Percentiles rank a stretch among this genome's conserved stretches.
Conservation (phyloP, 2,113 vertebrate genomes). For the Ptilorrhoa leucosticta region DNA sequence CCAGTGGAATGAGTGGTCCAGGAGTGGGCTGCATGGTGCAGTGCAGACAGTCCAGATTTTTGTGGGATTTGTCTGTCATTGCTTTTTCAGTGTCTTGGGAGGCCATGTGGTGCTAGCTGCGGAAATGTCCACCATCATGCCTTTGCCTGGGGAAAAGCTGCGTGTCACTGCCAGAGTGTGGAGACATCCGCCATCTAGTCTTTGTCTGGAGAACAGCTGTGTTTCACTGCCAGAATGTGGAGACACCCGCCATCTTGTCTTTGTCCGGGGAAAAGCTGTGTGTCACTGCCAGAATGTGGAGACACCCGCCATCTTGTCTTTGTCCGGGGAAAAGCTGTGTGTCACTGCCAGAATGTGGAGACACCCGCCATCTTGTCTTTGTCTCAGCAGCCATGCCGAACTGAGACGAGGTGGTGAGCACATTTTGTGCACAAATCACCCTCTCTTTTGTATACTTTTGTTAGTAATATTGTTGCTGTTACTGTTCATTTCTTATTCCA, state of each 20-base stretch:
- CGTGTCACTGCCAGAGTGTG: not conserved
- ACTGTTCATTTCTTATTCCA: not conserved
- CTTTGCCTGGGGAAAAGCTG: not conserved
- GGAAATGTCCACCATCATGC: not conserved
- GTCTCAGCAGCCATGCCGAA: fast-evolving
- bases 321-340: fast-evolving
- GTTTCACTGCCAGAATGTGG: not conserved
- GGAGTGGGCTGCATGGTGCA: fast-evolving
- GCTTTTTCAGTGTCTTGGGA: fast-evolving
- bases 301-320: no score
- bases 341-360: not conserved
- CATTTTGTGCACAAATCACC: not conserved
- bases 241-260: not conserved
- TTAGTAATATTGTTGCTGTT: not conserved
- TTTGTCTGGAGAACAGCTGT: not conserved
- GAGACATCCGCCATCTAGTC: not conserved
- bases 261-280: not conserved
- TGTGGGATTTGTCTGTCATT: fast-evolving
- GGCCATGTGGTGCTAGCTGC: not conserved
- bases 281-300: not conserved
- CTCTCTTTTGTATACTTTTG: not conserved
- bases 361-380: not conserved
- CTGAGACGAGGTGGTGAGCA: not conserved
- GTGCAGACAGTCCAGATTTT: fast-evolving
- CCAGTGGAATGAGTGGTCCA: not conserved